These are phyloP conservation scores for Caranx melampygus DNA, from an alignment of 2,113 vertebrate species.

Conservation along the genomic window DNA sequence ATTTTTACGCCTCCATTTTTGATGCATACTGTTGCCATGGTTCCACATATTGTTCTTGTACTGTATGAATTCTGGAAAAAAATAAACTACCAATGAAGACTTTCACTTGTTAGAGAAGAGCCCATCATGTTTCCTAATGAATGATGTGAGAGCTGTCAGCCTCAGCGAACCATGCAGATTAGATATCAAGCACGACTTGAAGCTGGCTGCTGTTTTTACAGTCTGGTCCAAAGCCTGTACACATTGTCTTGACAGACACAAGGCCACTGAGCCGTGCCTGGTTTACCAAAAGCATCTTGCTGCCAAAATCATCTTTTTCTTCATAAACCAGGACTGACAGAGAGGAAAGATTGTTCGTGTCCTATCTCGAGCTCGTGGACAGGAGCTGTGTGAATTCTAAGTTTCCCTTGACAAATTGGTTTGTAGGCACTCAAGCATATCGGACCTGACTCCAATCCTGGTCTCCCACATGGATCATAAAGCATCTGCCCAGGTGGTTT, in stretches of 20 bases:
- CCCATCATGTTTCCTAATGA: conserved; percentile 3
- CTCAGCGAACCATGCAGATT: conserved; percentile 43
- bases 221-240: conserved; percentile 53
- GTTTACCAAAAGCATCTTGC: conserved; percentile 62
- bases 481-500: conserved; percentile 28
- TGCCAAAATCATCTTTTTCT: conserved; percentile 65
- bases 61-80: background rate
- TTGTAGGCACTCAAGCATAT: conserved; percentile 19
- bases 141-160: conserved; percentile 54
- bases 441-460: conserved; percentile 17
- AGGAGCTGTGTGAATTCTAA: conserved; percentile 54
- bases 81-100: conserved; percentile 7
- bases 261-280: conserved; percentile 55
- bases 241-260: conserved; percentile 56
- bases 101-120: conserved; percentile 14
- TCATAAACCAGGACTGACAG: conserved; percentile 65
- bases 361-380: conserved; percentile 46
- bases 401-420: conserved; percentile 62
- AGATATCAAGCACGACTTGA: conserved; percentile 52
- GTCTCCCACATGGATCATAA: conserved; percentile 38
- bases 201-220: conserved; percentile 53
- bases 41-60: too few relatives aligned
- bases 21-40: too few relatives aligned
- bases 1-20: too few relatives aligned
- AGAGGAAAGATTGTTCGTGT: conserved; percentile 49